Percentiles rank a stretch among this genome's conserved stretches.
Evolutionary conservation across 2,797 vertebrate genomes (phyloP).

Genomic region (Triplophysa bombifrons): DNA sequence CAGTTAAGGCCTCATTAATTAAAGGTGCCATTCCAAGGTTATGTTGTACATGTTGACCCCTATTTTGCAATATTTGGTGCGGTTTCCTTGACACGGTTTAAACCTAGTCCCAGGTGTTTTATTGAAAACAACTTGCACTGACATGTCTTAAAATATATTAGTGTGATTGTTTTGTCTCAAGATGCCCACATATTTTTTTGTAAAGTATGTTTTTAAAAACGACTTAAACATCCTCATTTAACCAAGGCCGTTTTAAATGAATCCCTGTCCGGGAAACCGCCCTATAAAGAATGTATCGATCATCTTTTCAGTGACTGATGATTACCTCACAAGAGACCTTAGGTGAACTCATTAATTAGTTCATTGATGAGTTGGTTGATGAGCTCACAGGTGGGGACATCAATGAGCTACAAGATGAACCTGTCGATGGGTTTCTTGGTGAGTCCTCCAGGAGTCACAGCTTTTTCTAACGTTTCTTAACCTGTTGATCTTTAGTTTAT

Average conservation of each 20-base stretch:
- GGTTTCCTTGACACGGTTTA: too few relatives aligned
- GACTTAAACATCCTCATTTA: too few relatives aligned
- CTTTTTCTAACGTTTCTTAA: neutral
- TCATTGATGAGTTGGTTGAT: neutral
- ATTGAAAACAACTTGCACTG: too few relatives aligned
- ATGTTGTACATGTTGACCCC: neutral
- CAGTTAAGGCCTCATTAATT: neutral
- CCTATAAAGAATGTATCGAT: neutral
- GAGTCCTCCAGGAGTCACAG: neutral
- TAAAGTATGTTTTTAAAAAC: too few relatives aligned
- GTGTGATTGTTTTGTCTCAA: too few relatives aligned
- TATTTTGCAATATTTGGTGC: neutral
- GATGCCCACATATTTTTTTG: too few relatives aligned
- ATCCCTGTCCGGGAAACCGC: too few relatives aligned
- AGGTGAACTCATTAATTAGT: constrained; percentile 1
- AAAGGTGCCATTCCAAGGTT: neutral
- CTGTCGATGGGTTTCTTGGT: neutral
- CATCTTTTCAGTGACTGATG: constrained; percentile 5
- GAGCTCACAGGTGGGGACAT: neutral
- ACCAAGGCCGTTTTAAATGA: too few relatives aligned
- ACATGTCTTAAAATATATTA: too few relatives aligned
- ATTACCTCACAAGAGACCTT: constrained; percentile 10
- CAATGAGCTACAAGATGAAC: neutral
- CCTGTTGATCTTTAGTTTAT: neutral
- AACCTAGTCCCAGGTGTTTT: too few relatives aligned